Evolutionary conservation across 2,113 vertebrate species (phyloP).

Genomic region (Cyanoramphus novaezelandiae): DNA sequence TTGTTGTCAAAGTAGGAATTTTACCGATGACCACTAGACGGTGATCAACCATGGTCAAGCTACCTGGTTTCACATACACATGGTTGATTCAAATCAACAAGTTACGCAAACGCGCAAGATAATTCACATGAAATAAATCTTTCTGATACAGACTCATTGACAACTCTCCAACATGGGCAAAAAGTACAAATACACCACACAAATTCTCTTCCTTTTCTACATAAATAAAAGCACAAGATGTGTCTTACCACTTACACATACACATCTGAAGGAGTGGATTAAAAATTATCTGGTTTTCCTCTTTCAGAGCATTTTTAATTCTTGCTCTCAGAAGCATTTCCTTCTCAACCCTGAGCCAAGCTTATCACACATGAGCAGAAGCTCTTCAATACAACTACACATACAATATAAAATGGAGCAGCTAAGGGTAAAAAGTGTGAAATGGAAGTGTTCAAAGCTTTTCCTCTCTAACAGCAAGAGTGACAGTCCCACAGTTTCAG

Average conservation of each 20-base stretch:
- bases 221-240: not conserved
- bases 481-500: not conserved
- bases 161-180: not conserved
- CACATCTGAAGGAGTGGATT: not conserved
- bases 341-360: not conserved
- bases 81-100: not conserved
- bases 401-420: not conserved
- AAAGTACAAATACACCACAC: not conserved
- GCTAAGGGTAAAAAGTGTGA: conserved; percentile 3
- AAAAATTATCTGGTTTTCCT: not conserved
- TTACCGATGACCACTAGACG: not conserved
- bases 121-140: not conserved
- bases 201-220: not conserved
- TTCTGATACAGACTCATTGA: not conserved
- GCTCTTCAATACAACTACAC: not conserved
- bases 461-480: not conserved
- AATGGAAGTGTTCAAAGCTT: not conserved
- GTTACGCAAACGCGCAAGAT: not conserved
- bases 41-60: not conserved
- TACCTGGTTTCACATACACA: not conserved
- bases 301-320: conserved; percentile 14
- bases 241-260: not conserved
- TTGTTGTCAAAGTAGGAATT: not conserved
- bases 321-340: conserved; percentile 5
- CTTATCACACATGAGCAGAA: conserved; percentile 35